Base-by-base conservation (phyloP, 35 echinoderm and acorn worm genomes). In the Diadema setosum region DNA sequence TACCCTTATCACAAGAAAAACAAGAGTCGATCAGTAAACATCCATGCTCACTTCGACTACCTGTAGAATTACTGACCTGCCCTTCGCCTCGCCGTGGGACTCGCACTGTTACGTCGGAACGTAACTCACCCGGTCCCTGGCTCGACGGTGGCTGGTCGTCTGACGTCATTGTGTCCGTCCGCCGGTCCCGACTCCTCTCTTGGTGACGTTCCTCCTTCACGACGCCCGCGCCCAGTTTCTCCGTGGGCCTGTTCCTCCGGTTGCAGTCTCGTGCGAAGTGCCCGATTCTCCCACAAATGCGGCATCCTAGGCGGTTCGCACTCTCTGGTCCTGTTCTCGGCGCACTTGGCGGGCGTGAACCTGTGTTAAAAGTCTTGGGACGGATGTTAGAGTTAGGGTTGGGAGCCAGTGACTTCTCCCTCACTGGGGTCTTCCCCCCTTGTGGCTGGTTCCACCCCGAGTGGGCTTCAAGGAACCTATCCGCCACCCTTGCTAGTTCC, bases 401-500 rank as follows among this genome's bases (percentile, higher is more conserved):
- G 26, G 25, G 0, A 65, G 24, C 26, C 60, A 31, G 27, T 14
- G 60, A 33, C n/a, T n/a, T n/a, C n/a, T n/a, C n/a, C n/a, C n/a
- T n/a, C n/a, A n/a, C n/a, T n/a, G n/a, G n/a, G n/a, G n/a, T n/a
- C n/a, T n/a, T n/a, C n/a, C n/a, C n/a, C n/a, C n/a, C n/a, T n/a
- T n/a, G n/a, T 57, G 11, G 63, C 32, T n/a, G 3, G 34, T 27
- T 52, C 31, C 49, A 52, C 16, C 27, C 49, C 49, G 52, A 84
- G 29, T 27, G 25, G 29, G 50, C 21, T 31, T 59, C 34, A 35
- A 24, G 31, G 42, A 36, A 39, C 39, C n/a, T n/a, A 20, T 91
- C 89, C 24, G 93, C 93, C 17, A 87, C 3, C 49, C 57, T 43
- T 5, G 65, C 45, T 56, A 96, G 46, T n/a, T 88, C 90, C 6